These are phyloP conservation scores for Anthoscopus minutus DNA, from an alignment of 2,113 vertebrate genomes.

Conservation along the genomic window DNA sequence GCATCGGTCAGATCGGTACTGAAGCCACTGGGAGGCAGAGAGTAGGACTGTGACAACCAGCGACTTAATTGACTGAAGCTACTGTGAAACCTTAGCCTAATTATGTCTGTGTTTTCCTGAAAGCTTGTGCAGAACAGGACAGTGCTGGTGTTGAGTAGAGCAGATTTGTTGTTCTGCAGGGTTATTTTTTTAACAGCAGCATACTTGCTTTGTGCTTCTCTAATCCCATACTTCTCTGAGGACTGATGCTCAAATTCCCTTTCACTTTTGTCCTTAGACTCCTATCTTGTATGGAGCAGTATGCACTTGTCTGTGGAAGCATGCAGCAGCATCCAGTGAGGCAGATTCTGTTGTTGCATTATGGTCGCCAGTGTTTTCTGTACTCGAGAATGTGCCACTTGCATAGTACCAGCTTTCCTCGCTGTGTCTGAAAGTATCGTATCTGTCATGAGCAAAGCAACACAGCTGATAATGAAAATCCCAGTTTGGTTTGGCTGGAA, in stretches of 20 bases:
- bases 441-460: not conserved
- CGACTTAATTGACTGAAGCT: not conserved
- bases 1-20: not conserved
- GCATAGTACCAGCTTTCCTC: not conserved
- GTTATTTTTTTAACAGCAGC: not conserved
- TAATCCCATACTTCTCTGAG: not conserved
- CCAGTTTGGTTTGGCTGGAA: not conserved
- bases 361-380: not conserved
- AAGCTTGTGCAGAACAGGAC: not conserved
- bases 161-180: not conserved
- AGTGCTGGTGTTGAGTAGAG: not conserved
- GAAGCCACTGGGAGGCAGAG: not conserved
- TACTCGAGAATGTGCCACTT: not conserved
- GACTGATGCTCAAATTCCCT: not conserved
- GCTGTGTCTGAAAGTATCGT: fast-evolving
- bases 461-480: not conserved
- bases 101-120: not conserved
- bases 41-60: not conserved
- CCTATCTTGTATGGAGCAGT: not conserved
- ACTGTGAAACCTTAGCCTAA: not conserved
- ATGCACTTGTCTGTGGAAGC: not conserved
- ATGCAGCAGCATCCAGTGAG: not conserved
- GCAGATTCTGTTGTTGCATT: not conserved
- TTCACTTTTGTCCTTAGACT: not conserved
- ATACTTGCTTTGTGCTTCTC: not conserved